A percentile compares a stretch with the other conserved stretches of the same genome.
Evolutionary conservation across 2,797 vertebrate species (phyloP).

Genomic region (Brachyalestes nurse): DNA sequence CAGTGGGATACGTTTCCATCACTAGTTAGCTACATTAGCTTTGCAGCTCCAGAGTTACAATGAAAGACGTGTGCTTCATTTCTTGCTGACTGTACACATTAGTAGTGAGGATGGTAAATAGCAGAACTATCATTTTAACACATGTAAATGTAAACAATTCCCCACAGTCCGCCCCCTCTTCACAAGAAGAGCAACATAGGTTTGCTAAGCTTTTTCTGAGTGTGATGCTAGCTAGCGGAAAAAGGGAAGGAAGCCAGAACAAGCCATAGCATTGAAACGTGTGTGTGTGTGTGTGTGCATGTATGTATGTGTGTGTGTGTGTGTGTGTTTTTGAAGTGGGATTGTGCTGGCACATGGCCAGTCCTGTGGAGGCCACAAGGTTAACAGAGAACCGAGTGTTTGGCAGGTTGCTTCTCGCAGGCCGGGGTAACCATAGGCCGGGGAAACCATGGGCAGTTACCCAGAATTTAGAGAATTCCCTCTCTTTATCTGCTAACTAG

Average conservation of each 20-base stretch:
- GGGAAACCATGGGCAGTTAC: background rate
- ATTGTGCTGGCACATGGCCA: background rate
- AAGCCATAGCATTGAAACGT: background rate
- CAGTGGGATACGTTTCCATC: too few species aligned
- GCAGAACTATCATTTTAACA: too few species aligned
- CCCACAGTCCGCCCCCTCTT: too few species aligned
- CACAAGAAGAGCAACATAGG: too few species aligned
- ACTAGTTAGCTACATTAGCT: too few species aligned
- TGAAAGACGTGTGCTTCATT: too few species aligned
- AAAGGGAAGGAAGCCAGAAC: background rate
- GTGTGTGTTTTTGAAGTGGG: background rate
- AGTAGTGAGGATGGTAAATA: too few species aligned
- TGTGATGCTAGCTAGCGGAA: background rate
- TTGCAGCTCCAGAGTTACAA: too few species aligned
- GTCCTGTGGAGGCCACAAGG: background rate
- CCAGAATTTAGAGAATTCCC: background rate
- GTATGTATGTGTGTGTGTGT: background rate
- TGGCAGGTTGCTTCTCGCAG: background rate
- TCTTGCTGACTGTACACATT: too few species aligned
- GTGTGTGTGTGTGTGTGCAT: too few species aligned
- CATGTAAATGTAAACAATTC: too few species aligned
- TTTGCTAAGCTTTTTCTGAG: background rate
- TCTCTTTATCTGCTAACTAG: too few species aligned
- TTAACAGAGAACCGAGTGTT: background rate
- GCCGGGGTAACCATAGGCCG: background rate